Evolutionary conservation across 2,888 invertebrate genomes (phyloP).

Genomic region (Sepioteuthis lessoniana): DNA sequence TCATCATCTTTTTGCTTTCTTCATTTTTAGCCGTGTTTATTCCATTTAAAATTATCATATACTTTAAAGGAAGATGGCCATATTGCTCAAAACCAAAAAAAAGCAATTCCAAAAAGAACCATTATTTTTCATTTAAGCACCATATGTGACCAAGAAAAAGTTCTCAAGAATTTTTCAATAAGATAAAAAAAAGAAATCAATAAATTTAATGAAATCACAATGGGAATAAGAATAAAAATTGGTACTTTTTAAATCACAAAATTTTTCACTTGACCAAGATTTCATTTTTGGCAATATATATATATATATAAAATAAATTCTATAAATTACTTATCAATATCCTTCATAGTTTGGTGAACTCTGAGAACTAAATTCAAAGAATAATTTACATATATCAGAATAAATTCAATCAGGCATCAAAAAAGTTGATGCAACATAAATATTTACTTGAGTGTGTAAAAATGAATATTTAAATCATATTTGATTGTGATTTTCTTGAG

Average conservation of each 20-base stretch:
- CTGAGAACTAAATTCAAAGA: background rate
- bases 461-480: background rate
- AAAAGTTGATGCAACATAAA: background rate
- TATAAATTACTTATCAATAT: background rate
- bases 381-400: background rate
- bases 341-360: background rate
- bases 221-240: background rate
- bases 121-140: background rate
- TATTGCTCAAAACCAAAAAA: background rate
- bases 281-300: background rate
- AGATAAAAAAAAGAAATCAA: background rate
- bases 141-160: background rate
- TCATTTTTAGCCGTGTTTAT: too few relatives aligned
- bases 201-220: conserved; percentile 2
- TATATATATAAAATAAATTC: background rate
- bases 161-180: background rate
- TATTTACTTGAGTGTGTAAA: background rate
- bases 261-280: background rate
- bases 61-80: background rate
- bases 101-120: background rate
- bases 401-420: background rate
- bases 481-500: background rate
- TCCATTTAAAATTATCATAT: too few relatives aligned
- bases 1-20: too few relatives aligned
- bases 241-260: background rate